Evolutionary conservation across 30 jellyfish, hydroid and myxozoan species (phyloP).

Genomic region (Turritopsis dohrnii): DNA sequence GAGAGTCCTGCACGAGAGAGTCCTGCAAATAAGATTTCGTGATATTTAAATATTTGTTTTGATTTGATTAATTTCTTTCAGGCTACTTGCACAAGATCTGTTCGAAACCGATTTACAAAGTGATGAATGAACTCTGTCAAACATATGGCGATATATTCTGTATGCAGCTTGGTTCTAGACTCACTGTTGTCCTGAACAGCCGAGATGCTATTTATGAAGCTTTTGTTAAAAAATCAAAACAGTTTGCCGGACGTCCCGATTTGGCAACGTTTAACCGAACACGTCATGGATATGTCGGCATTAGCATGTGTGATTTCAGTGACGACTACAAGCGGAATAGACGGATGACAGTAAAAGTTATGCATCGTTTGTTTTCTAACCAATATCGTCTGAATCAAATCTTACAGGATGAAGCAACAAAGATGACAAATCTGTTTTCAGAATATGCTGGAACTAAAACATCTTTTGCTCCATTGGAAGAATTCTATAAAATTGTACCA

Average conservation of each 20-base stretch:
- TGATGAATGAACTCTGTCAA: constrained; percentile 15
- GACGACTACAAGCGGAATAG: constrained; percentile 30
- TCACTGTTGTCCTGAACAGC: constrained; percentile 31
- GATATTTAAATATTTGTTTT: too few species aligned
- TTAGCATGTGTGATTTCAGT: constrained; percentile 31
- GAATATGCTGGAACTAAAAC: neutral
- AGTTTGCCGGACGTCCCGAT: constrained; percentile 42
- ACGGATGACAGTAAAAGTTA: constrained; percentile 2
- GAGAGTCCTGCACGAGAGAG: too few species aligned
- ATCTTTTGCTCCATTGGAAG: constrained; percentile 20
- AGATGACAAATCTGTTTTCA: constrained; percentile 15
- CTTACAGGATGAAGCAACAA: constrained; percentile 11
- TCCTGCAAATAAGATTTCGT: too few species aligned
- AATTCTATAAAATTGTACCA: constrained; percentile 13
- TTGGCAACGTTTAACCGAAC: constrained; percentile 34
- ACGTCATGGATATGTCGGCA: constrained; percentile 25
- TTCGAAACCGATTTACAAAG: constrained; percentile 12
- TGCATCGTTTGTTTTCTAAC: constrained; percentile 15
- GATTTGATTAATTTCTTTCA: too few species aligned
- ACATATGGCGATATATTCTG: constrained; percentile 31
- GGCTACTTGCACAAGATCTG: constrained; percentile 30
- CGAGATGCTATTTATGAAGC: constrained; percentile 25
- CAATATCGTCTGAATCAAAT: neutral
- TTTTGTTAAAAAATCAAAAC: constrained; percentile 22
- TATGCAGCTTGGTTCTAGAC: constrained; percentile 31